Conservation (phyloP, 35 echinoderm and acorn worm genomes). For the Apostichopus parvimensis region DNA sequence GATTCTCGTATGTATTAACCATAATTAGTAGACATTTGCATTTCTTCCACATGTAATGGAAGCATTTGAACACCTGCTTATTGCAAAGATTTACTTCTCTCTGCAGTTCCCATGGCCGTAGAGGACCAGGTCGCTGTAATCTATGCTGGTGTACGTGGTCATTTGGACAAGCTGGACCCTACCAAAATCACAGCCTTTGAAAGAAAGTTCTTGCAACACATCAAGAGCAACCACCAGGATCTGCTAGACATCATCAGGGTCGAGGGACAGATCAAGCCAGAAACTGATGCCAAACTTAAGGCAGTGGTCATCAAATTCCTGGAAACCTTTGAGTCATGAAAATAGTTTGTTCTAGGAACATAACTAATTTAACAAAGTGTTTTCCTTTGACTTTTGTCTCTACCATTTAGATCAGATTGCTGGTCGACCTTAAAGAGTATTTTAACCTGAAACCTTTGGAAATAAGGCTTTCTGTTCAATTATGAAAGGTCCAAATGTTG, state of each 20-base stretch:
- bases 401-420: background rate
- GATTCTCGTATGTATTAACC: too few species aligned
- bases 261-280: conserved; percentile 67
- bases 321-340: conserved; percentile 86
- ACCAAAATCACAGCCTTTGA: conserved; percentile 89
- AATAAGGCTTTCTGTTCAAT: too few species aligned
- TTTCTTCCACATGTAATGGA: too few species aligned
- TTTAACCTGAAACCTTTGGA: too few species aligned
- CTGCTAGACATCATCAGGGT: conserved; percentile 73
- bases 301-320: conserved; percentile 86
- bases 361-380: background rate
- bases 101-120: conserved; percentile 89
- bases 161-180: conserved; percentile 94
- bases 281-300: conserved; percentile 86
- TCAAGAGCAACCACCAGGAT: conserved; percentile 83
- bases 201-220: conserved; percentile 80
- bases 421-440: too few species aligned
- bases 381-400: conserved; percentile 43
- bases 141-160: conserved; percentile 94
- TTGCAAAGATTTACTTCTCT: background rate
- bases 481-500: too few species aligned
- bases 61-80: too few species aligned
- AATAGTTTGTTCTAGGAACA: background rate
- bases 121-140: conserved; percentile 98
- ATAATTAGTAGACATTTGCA: too few species aligned